Percentiles rank a stretch among this genome's conserved stretches.
These are phyloP conservation scores for Tringa solitaria DNA, from an alignment of 2,113 vertebrate species.

Conservation along the genomic window DNA sequence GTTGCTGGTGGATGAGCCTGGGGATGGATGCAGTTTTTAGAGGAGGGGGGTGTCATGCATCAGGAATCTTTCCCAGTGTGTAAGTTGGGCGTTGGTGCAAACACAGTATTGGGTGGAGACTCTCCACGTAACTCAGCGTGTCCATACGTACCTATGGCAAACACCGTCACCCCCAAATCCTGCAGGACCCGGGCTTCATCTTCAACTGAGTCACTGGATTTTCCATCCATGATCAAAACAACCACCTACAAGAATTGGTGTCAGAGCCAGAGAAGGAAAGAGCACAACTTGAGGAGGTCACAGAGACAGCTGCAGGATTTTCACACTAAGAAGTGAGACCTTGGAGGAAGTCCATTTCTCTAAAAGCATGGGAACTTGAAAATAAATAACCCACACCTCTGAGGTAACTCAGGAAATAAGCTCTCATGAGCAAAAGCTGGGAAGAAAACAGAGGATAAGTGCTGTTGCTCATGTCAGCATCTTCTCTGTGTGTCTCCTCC, in stretches of 20 bases:
- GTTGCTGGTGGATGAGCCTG: neutral
- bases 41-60: rapidly evolving
- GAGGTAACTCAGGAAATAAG: neutral
- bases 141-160: slow-evolving; percentile 81
- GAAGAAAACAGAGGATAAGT: neutral
- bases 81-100: no score
- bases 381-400: neutral
- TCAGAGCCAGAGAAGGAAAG: neutral
- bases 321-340: neutral
- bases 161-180: slow-evolving; percentile 82
- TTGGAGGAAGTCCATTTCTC: neutral
- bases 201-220: slow-evolving; percentile 75
- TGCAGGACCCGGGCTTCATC: slow-evolving; percentile 67
- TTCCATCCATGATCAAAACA: slow-evolving; percentile 82
- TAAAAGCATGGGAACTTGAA: neutral
- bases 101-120: no score
- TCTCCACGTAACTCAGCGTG: neutral
- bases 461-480: neutral
- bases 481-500: neutral
- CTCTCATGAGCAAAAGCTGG: neutral
- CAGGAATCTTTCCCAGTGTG: neutral
- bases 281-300: neutral
- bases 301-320: rapidly evolving
- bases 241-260: slow-evolving; percentile 67
- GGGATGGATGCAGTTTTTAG: neutral